Percentiles rank a stretch among this genome's conserved stretches.
phyloP scores from a whole-genome alignment of 1,140 invertebrate species.

The Sminthurides bifidus region DNA sequence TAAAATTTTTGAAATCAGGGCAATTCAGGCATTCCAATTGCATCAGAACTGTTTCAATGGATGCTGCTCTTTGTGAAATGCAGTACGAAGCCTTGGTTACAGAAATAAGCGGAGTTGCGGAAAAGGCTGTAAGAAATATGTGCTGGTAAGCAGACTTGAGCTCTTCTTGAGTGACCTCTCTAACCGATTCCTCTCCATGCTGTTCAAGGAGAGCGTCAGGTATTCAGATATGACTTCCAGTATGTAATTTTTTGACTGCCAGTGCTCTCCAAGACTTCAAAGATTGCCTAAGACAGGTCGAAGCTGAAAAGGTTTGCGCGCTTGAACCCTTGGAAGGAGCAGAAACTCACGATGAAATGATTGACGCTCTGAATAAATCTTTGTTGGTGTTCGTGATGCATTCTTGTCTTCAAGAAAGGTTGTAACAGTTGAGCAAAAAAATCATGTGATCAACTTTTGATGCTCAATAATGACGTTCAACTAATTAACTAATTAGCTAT shows the following conservation, averaged over 20 bases:
- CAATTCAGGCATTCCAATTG: slow-evolving; percentile 24
- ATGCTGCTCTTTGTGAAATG: slow-evolving; percentile 23
- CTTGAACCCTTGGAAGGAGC: not conserved
- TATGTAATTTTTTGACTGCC: too few species aligned
- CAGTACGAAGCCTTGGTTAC: slow-evolving; percentile 30
- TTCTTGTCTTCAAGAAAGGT: slow-evolving; percentile 2
- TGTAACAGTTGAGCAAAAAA: too few species aligned
- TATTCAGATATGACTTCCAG: too few species aligned
- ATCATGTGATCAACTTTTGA: too few species aligned
- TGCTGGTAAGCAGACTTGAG: too few species aligned
- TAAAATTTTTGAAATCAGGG: slow-evolving; percentile 7
- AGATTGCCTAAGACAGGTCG: not conserved
- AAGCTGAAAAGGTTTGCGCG: not conserved
- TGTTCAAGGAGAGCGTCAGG: too few species aligned
- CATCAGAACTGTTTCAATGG: slow-evolving; percentile 27
- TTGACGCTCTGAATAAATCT: slow-evolving; percentile 3
- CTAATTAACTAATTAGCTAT: too few species aligned
- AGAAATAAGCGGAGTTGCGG: slow-evolving; percentile 20
- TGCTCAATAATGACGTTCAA: too few species aligned
- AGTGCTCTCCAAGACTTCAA: slow-evolving; percentile 6
- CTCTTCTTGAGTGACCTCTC: too few species aligned
- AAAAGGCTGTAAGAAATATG: slow-evolving; percentile 25
- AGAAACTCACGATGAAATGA: too few species aligned
- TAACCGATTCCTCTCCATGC: too few species aligned
- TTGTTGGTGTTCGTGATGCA: not conserved